Conservation (phyloP, 1,140 invertebrate species). For the Ceratosolen fusciceps region DNA sequence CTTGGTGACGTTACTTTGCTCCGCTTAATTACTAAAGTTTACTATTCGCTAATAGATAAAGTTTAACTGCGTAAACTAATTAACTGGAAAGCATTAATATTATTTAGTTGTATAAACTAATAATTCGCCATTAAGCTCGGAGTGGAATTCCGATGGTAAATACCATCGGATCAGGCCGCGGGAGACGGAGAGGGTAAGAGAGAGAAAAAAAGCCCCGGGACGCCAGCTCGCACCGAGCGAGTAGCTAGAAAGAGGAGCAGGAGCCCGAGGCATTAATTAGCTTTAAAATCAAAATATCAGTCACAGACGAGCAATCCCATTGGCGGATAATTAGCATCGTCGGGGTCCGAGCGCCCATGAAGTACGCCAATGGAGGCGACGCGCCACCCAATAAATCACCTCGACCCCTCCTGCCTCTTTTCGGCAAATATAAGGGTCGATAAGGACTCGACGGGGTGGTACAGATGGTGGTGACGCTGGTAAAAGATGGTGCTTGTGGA, state of each 20-base stretch:
- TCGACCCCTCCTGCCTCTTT: background rate
- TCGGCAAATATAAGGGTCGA: background rate
- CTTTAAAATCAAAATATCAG: background rate
- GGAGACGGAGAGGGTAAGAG: background rate
- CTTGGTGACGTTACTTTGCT: conserved; percentile 27
- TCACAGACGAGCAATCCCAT: background rate
- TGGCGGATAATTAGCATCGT: background rate
- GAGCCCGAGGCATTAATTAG: background rate
- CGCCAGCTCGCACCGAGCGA: no score
- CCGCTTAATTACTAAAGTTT: conserved; percentile 27
- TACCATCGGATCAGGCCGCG: no score
- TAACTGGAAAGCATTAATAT: conserved; percentile 18
- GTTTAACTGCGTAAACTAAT: conserved; percentile 40
- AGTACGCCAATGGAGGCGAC: background rate
- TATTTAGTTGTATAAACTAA: conserved; percentile 13
- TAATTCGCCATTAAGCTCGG: background rate
- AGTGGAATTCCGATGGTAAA: background rate
- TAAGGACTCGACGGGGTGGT: background rate
- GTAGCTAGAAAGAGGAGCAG: no score
- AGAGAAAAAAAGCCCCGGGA: background rate
- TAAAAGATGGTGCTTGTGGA: no score
- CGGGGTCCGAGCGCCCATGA: background rate
- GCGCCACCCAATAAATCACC: background rate
- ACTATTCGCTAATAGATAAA: conserved; percentile 36
- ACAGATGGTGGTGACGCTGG: no score